Percentiles rank a stretch among this genome's conserved stretches.
Conservation (phyloP, 2,888 invertebrate genomes). For the Diadegma fenestrale region DNA sequence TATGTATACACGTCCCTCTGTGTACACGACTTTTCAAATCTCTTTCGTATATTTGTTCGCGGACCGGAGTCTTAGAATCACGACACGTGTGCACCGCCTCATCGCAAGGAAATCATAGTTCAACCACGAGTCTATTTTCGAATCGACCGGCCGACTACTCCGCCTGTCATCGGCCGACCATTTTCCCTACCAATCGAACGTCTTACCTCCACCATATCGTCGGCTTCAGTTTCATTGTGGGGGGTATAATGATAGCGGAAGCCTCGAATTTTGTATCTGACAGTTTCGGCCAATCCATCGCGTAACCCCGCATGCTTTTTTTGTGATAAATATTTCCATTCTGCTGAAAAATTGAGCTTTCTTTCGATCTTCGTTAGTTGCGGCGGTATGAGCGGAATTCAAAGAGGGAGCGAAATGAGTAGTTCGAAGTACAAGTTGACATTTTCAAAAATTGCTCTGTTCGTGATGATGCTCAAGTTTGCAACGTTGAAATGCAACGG, state of each 20-base stretch:
- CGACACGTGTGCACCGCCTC: constrained; percentile 40
- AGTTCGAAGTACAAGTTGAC: neutral
- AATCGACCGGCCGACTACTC: constrained; percentile 39
- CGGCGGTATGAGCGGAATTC: neutral
- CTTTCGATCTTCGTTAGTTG: neutral
- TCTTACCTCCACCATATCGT: neutral
- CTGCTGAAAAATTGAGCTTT: neutral
- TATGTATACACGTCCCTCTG: neutral
- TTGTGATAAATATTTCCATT: neutral
- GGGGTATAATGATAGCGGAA: neutral
- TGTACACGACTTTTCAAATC: constrained; percentile 33
- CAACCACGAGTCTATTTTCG: constrained; percentile 60
- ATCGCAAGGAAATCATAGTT: constrained; percentile 36
- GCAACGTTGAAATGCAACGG: too few relatives aligned
- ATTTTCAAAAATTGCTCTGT: neutral
- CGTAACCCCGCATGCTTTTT: neutral
- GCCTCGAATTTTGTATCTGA: neutral
- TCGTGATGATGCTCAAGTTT: too few relatives aligned
- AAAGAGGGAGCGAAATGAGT: neutral
- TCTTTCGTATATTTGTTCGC: constrained; percentile 49
- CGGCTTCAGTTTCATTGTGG: neutral
- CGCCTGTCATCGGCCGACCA: neutral
- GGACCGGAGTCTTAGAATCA: constrained; percentile 31
- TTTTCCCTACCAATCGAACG: neutral
- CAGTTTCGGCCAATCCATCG: neutral